Conservation (phyloP, 2,113 vertebrate species). For the Podilymbus podiceps region DNA sequence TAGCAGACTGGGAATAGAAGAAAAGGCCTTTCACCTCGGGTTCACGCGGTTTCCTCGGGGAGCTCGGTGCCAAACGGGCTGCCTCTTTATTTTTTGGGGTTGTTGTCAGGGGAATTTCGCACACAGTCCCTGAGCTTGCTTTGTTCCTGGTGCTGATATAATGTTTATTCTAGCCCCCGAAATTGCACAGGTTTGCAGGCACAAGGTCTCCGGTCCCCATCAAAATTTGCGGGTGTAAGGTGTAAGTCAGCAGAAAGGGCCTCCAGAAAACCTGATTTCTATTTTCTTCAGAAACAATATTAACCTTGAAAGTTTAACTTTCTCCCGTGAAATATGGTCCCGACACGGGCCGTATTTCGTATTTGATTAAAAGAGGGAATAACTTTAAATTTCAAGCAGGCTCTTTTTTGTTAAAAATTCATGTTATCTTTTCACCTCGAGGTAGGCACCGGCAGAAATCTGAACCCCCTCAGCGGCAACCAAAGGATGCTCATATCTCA, state of each 20-base stretch:
- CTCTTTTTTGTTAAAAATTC: background rate
- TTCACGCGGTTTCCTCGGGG: background rate
- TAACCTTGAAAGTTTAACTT: slow-evolving; percentile 11
- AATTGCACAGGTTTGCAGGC: slow-evolving; percentile 2
- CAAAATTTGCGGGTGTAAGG: background rate
- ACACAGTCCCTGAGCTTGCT: background rate
- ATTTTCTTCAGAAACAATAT: background rate
- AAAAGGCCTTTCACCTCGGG: slow-evolving; percentile 42
- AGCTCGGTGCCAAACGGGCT: slow-evolving; percentile 1
- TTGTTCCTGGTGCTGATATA: background rate
- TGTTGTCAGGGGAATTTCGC: slow-evolving; percentile 24
- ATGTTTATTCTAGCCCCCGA: background rate
- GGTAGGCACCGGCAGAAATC: background rate
- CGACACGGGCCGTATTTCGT: fast-evolving
- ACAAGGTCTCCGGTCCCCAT: background rate
- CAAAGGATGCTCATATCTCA: background rate
- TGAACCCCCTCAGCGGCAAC: fast-evolving
- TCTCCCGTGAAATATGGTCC: background rate
- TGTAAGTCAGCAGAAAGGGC: background rate
- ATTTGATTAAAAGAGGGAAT: background rate
- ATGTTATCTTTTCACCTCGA: background rate
- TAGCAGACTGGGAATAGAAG: slow-evolving; percentile 43
- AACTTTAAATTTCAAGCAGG: background rate
- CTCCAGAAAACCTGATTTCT: background rate
- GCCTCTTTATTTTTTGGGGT: slow-evolving; percentile 40